Base-by-base conservation (phyloP, 2,888 invertebrate species). In the Incurvaria masculella region DNA sequence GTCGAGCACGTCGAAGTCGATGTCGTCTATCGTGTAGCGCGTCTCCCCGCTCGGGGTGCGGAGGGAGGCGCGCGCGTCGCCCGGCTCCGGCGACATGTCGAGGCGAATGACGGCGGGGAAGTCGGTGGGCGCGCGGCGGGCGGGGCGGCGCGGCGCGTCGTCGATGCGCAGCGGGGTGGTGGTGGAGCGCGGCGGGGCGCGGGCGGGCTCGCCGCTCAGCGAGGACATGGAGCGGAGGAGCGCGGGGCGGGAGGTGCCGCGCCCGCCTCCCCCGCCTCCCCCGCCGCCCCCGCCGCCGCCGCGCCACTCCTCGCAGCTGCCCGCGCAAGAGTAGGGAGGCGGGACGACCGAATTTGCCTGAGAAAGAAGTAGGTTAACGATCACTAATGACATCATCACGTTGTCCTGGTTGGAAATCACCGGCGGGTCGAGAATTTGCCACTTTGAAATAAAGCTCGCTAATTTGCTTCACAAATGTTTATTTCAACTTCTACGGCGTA, bases 331-430 rank as follows among this genome's bases (percentile, higher is more conserved):
- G 70, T 92, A 92, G 17, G 91, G 90, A 42, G 91, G 91, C 51
- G 91, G 91, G 58, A 91, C 85, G 65, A 90, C 81, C 49, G 88
- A 86, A 68, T 91, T 91, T 47, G 91, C 89, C 84, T 86, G 63
- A 6, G 64, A 65, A n/a, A n/a, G n/a, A n/a, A n/a, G n/a, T n/a
- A n/a, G n/a, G n/a, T n/a, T n/a, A n/a, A n/a, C n/a, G n/a, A n/a
- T n/a, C n/a, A n/a, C n/a, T n/a, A n/a, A n/a, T n/a, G n/a, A n/a
- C n/a, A n/a, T n/a, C n/a, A n/a, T n/a, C n/a, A n/a, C n/a, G n/a
- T n/a, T n/a, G n/a, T n/a, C n/a, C n/a, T n/a, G n/a, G n/a, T n/a
- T n/a, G n/a, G n/a, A n/a, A n/a, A n/a, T n/a, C n/a, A n/a, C n/a
- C n/a, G n/a, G n/a, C n/a, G n/a, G n/a, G n/a, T n/a, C n/a, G n/a